Percentiles rank a stretch among this genome's conserved stretches.
Conservation (phyloP, 2,797 vertebrate species). For the Rhinophrynus dorsalis region DNA sequence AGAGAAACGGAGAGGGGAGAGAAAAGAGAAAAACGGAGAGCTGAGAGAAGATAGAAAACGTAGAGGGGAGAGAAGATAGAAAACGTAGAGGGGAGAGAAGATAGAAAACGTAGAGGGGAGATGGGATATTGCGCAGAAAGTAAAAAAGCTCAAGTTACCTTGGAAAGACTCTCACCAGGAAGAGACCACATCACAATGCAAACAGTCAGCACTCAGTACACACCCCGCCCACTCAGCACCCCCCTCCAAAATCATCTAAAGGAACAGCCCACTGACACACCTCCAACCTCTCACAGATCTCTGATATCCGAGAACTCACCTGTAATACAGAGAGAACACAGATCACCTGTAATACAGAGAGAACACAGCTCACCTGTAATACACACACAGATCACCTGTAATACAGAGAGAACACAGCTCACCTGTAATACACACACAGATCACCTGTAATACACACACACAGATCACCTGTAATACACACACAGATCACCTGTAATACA, state of each 20-base stretch:
- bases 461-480: too few relatives aligned
- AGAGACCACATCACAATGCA: background rate
- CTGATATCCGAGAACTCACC: too few relatives aligned
- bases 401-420: too few relatives aligned
- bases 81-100: background rate
- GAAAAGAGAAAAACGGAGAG: background rate
- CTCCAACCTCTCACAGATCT: background rate
- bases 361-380: too few relatives aligned
- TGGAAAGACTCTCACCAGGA: background rate
- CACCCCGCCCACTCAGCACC: background rate
- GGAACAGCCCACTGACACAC: background rate
- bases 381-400: too few relatives aligned
- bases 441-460: too few relatives aligned
- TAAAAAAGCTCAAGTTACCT: background rate
- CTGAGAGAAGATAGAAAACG: background rate
- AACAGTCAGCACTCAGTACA: background rate
- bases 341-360: too few relatives aligned
- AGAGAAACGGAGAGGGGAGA: background rate
- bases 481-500: too few relatives aligned
- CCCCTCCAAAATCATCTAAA: background rate
- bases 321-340: too few relatives aligned
- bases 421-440: too few relatives aligned
- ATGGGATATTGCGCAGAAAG: background rate
- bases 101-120: background rate
- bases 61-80: background rate